Evolutionary conservation across 2,888 invertebrate genomes (phyloP), one percentile per base, ranked within the genome.

Genomic region (Morpho deidamia): DNA sequence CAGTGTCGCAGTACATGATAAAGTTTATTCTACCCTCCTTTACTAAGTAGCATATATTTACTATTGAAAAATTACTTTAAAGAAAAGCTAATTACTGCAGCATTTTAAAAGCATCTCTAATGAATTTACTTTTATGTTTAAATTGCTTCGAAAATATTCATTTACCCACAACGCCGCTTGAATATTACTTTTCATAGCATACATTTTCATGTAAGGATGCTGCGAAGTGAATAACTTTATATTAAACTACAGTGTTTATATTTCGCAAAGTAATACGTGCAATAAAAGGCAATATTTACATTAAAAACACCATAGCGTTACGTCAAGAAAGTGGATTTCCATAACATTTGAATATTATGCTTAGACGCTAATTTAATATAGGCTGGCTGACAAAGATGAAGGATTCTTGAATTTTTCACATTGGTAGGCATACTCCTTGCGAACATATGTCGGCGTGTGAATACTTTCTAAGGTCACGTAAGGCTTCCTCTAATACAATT

Each of bases 401-500:
- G 58, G 54, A 71, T 66, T 66, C 61, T 65, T 69, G 74, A 79
- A 79, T 80, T 80, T 60, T 79, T 73, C 72, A 72, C 76, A 77
- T 74, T 72, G 73, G 74, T 67, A 68, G 67, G 65, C 68, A 71
- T 71, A 74, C 74, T 72, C 73, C 70, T 71, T 72, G 65, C 68
- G 67, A 60, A 74, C 76, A 76, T 70, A 74, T 74, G 75, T 76
- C 59, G 64, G 58, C 73, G 72, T 69, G 74, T 68, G 73, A 74
- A 77, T 76, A 74, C 71, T 64, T 70, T 67, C 65, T 69, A 67
- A 72, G 79, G 80, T 83, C 87, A 85, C 87, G 86, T 87, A 83
- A 72, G 78, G 74, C 76, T 74, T 74, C 81, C 75, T 81, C 81
- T 86, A 85, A 87, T 83, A 84, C 78, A 85, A 87, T 87, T 86